Percentiles rank a stretch among this genome's conserved stretches.
phyloP scores from a whole-genome alignment of 2,888 invertebrate genomes.

The Phragmatobia fuliginosa region DNA sequence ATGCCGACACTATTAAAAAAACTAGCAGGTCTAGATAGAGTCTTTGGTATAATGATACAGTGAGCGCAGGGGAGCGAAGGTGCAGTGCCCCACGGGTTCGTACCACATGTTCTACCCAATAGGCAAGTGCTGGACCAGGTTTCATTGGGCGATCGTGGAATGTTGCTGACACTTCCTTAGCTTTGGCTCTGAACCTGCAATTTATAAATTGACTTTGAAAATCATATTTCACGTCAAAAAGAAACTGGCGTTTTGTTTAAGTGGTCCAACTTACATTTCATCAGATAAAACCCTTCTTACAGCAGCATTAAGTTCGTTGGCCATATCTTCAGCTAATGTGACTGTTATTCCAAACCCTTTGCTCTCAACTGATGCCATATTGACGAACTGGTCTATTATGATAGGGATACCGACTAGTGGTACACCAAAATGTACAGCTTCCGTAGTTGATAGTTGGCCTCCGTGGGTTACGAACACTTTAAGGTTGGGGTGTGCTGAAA shows the following conservation, averaged over 20 bases:
- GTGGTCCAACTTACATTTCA: slow-evolving; percentile 44
- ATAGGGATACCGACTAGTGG: slow-evolving; percentile 73
- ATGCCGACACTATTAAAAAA: slow-evolving; percentile 37
- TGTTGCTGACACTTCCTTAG: slow-evolving; percentile 60
- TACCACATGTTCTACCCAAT: slow-evolving; percentile 90
- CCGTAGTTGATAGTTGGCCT: slow-evolving; percentile 73
- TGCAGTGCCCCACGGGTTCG: slow-evolving; percentile 86
- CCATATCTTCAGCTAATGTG: slow-evolving; percentile 58
- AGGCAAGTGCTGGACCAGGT: slow-evolving; percentile 87
- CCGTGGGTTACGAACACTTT: slow-evolving; percentile 74
- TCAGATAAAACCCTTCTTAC: slow-evolving; percentile 61
- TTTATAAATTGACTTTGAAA: slow-evolving; percentile 27
- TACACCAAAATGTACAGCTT: slow-evolving; percentile 73
- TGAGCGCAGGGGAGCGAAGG: slow-evolving; percentile 66
- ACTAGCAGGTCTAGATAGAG: slow-evolving; percentile 66
- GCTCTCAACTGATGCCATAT: slow-evolving; percentile 61
- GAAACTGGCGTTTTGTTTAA: neutral
- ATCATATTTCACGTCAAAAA: too few species aligned
- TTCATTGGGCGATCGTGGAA: slow-evolving; percentile 81
- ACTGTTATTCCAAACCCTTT: slow-evolving; percentile 69
- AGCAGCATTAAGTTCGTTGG: slow-evolving; percentile 54
- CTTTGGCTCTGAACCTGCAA: slow-evolving; percentile 61
- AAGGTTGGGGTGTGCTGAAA: slow-evolving; percentile 68
- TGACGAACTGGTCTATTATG: slow-evolving; percentile 68
- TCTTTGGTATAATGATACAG: slow-evolving; percentile 65